These are phyloP conservation scores for Dipodomys spectabilis DNA, from an alignment of 2,113 vertebrate genomes.

Conservation along the genomic window DNA sequence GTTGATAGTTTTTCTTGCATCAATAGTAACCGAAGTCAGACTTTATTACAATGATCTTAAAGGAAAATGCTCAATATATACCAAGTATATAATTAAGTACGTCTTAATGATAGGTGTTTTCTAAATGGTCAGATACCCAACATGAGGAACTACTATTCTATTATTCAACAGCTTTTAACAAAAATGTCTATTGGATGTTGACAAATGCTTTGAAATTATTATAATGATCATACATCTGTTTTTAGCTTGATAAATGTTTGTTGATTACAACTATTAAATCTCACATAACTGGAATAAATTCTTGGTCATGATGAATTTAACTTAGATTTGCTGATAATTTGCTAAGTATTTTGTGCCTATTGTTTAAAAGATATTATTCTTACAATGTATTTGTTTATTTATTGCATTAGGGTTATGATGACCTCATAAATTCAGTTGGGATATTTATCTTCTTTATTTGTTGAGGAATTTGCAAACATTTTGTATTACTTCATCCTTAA, in stretches of 20 bases:
- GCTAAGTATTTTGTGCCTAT: neutral
- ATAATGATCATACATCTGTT: neutral
- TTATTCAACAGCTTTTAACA: neutral
- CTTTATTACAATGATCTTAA: neutral
- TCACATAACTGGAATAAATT: neutral
- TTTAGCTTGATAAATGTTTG: neutral
- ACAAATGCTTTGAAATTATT: neutral
- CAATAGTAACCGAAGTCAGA: too few species aligned
- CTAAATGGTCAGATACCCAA: neutral
- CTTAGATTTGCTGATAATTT: neutral
- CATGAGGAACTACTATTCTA: neutral
- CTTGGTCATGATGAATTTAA: neutral
- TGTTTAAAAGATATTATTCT: neutral
- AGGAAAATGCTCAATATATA: neutral
- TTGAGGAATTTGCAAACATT: neutral
- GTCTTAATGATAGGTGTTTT: neutral
- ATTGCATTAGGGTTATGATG: neutral
- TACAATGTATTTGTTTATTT: neutral
- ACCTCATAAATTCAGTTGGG: neutral
- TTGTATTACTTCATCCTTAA: neutral
- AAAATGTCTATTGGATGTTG: conserved; percentile 21
- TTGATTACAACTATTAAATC: neutral
- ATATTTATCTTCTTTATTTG: conserved; percentile 9
- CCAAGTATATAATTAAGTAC: neutral
- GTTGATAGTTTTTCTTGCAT: neutral